A percentile compares a stretch with the other conserved stretches of the same genome.
Evolutionary conservation across 2,888 invertebrate species (phyloP).

Genomic region (Scaptomyza parva): DNA sequence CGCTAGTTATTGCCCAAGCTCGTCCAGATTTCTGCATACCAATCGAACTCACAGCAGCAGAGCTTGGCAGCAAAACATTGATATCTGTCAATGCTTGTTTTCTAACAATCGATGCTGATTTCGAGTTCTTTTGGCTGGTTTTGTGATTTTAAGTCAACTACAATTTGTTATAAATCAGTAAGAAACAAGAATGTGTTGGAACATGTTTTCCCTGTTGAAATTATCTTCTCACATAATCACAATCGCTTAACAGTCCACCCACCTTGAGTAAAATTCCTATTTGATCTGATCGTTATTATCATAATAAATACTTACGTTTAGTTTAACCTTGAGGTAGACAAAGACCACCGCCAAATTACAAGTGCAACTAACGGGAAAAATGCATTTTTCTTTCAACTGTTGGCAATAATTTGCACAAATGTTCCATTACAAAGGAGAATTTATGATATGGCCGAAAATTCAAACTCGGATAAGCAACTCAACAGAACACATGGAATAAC

Average conservation of each 20-base stretch:
- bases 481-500: constrained; percentile 46
- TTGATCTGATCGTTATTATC: constrained; percentile 33
- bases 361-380: constrained; percentile 8
- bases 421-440: constrained; percentile 48
- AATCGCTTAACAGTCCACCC: not conserved
- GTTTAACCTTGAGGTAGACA: constrained; percentile 35
- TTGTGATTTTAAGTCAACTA: constrained; percentile 31
- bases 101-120: constrained; percentile 31
- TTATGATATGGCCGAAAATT: constrained; percentile 48
- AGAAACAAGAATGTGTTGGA: too few relatives aligned
- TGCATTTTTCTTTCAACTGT: constrained; percentile 43
- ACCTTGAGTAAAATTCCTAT: constrained; percentile 28
- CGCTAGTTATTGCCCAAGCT: constrained; percentile 73
- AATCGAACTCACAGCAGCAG: constrained; percentile 15
- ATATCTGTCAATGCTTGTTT: constrained; percentile 74
- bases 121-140: constrained; percentile 12
- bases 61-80: constrained; percentile 48
- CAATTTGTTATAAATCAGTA: constrained; percentile 67
- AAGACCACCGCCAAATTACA: constrained; percentile 1
- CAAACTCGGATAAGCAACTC: constrained; percentile 7
- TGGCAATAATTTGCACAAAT: constrained; percentile 44
- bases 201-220: not conserved
- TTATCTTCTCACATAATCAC: not conserved
- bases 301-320: constrained; percentile 20
- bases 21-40: constrained; percentile 76